phyloP scores from a whole-genome alignment of 2,113 vertebrate genomes.

The Lagenorhynchus albirostris region DNA sequence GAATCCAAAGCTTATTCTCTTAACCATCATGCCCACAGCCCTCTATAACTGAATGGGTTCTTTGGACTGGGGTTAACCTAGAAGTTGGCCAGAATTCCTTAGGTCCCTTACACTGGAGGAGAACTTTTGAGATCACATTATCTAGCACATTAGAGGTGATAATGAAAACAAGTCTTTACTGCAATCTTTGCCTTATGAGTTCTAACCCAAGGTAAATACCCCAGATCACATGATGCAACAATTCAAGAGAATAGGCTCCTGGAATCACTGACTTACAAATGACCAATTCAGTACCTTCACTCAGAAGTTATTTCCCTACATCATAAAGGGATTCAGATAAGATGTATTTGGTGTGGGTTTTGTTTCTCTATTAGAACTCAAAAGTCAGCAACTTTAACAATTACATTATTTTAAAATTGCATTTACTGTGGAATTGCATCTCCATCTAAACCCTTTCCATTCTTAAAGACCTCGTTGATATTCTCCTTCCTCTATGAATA shows the following conservation, averaged over 20 bases:
- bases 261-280: background rate
- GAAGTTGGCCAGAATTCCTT: background rate
- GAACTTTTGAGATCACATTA: background rate
- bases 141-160: background rate
- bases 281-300: background rate
- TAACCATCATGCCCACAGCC: background rate
- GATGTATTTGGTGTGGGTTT: background rate
- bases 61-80: background rate
- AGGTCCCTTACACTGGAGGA: background rate
- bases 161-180: background rate
- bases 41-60: background rate
- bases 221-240: background rate
- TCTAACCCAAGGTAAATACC: background rate
- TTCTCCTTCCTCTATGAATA: background rate
- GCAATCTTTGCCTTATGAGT: background rate
- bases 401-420: background rate
- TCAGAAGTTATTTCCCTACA: background rate
- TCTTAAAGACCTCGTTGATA: slow-evolving; percentile 29
- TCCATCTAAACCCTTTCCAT: background rate
- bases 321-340: background rate
- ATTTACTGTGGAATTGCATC: background rate
- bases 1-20: background rate
- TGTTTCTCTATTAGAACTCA: background rate
- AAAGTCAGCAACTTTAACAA: background rate
- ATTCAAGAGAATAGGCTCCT: background rate